Conservation (phyloP, 2,888 invertebrate species). For the Hyalella azteca region DNA sequence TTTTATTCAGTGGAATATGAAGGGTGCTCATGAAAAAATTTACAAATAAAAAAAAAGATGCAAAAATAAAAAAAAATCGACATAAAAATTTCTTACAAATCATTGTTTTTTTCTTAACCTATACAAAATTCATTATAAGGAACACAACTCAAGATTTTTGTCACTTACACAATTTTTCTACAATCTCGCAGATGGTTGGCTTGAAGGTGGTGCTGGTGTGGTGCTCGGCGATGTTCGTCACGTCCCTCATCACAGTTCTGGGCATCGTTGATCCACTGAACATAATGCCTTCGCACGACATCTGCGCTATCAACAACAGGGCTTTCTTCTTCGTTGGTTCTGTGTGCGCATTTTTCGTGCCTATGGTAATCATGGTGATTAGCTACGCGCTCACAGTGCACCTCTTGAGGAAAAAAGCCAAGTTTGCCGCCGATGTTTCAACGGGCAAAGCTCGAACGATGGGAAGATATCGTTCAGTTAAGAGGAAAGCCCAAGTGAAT, state of each 20-base stretch:
- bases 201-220: conserved; percentile 67
- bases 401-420: conserved; percentile 64
- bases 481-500: conserved; percentile 33
- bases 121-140: too few relatives aligned
- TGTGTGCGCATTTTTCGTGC: conserved; percentile 67
- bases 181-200: conserved; percentile 58
- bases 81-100: too few relatives aligned
- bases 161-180: too few relatives aligned
- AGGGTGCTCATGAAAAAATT: too few relatives aligned
- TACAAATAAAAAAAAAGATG: too few relatives aligned
- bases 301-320: conserved; percentile 64
- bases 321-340: conserved; percentile 66
- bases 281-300: conserved; percentile 61
- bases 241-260: conserved; percentile 65
- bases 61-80: too few relatives aligned
- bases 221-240: conserved; percentile 64
- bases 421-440: conserved; percentile 42
- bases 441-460: conserved; percentile 49
- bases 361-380: conserved; percentile 67
- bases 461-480: conserved; percentile 47
- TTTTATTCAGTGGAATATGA: too few relatives aligned
- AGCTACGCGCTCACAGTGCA: conserved; percentile 66
- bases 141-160: too few relatives aligned
- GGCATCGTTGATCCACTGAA: conserved; percentile 65
- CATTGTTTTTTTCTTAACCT: too few relatives aligned